Evolutionary conservation across 2,113 vertebrate genomes (phyloP), one percentile per base, ranked within the genome.

Genomic region (Rhodinocichla rosea): DNA sequence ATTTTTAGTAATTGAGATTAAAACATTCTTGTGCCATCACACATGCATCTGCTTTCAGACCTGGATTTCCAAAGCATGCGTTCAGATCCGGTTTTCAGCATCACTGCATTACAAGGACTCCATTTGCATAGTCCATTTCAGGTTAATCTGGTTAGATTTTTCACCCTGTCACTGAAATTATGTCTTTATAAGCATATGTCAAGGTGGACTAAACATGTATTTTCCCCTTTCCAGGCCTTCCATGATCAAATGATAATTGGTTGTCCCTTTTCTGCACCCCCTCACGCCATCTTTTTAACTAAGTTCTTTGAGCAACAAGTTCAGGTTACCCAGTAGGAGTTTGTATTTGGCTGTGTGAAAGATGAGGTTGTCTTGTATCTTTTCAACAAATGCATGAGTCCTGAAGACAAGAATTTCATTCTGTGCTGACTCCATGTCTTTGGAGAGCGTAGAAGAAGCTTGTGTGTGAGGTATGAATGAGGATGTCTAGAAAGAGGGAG

Each of bases 391-490:
- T 24, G 5, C 27, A 19, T 24, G 32, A n/a, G 40, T 70, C 16
- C 32, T 19, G 11, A 63, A 42, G 37, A 70, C 10, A 81, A 60
- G 35, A 60, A 64, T n/a, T 81, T 53, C 23, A 11, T 71, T 59
- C 20, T 71, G 0, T 33, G 6, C 55, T 74, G 33, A 7, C 17
- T 83, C 40, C 15, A 3, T 6, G 17, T 37, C 49, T 75, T 69
- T 77, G 64, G 32, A 44, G n/a, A 69, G 40, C 14, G 24, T n/a
- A 76, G 19, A 39, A 89, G 19, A 57, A 83, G 9, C 32, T 27
- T 0, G 0, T 11, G 15, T 33, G 32, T 17, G 23, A 6, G 17
- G 3, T 64, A 32, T 5, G 13, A 62, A n/a, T 62, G 6, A 81
- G 11, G 12, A 15, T 62, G 14, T 65, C 55, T 53, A 33, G 53